These are phyloP conservation scores for Amniataba percoides DNA, from an alignment of 2,797 vertebrate genomes.

Conservation along the genomic window DNA sequence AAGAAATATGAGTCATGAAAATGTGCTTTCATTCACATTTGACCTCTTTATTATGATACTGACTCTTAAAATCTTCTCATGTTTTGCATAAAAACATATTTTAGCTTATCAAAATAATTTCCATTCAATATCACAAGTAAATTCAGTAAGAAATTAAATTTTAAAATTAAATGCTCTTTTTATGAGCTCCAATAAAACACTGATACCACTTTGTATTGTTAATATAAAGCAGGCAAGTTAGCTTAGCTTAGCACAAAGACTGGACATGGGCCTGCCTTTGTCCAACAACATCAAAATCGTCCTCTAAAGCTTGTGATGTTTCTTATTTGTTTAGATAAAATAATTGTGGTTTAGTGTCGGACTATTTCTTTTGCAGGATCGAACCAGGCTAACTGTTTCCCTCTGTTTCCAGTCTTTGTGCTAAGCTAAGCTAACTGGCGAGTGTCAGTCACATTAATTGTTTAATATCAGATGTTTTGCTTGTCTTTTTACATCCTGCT, in stretches of 20 bases:
- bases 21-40: not conserved
- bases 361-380: too few relatives aligned
- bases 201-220: not conserved
- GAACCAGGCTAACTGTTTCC: not conserved
- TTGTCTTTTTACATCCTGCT: not conserved
- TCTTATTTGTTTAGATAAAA: too few relatives aligned
- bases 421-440: conserved; percentile 5
- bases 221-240: not conserved
- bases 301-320: too few relatives aligned
- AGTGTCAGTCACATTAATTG: not conserved
- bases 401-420: conserved; percentile 10
- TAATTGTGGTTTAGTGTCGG: not conserved
- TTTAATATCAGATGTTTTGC: not conserved
- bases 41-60: too few relatives aligned
- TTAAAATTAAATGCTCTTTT: not conserved
- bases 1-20: not conserved
- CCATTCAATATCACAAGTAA: not conserved
- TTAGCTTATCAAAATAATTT: not conserved
- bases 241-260: not conserved
- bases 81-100: not conserved
- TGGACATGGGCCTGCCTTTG: not conserved
- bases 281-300: not conserved
- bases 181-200: not conserved
- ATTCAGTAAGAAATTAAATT: not conserved
- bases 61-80: not conserved